Evolutionary conservation across 2,113 vertebrate genomes (phyloP).

Genomic region (Anoplopoma fimbria): DNA sequence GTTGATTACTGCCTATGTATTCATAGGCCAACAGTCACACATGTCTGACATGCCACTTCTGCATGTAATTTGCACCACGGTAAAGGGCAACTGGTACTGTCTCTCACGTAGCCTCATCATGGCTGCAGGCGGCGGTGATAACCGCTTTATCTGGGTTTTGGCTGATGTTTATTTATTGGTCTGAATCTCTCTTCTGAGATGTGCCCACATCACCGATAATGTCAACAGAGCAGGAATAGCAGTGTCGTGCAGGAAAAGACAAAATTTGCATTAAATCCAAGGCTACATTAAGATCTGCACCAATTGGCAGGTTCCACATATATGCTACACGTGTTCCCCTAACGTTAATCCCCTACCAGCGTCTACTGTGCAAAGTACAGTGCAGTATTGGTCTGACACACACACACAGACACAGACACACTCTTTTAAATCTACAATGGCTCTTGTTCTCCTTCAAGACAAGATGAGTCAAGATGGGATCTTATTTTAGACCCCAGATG

Average conservation of each 20-base stretch:
- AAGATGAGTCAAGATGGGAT: constrained; percentile 45
- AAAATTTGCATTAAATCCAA: constrained; percentile 14
- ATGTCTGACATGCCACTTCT: constrained; percentile 83
- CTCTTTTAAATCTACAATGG: constrained; percentile 15
- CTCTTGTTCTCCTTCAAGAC: constrained; percentile 32
- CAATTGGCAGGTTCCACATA: constrained; percentile 8
- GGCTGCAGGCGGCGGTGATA: constrained; percentile 63
- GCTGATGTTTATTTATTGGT: constrained; percentile 62
- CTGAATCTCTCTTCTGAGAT: constrained; percentile 34
- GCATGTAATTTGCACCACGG: constrained; percentile 79
- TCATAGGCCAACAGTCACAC: constrained; percentile 84
- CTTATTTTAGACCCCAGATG: constrained; percentile 60
- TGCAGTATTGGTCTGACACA: background rate
- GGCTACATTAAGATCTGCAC: background rate
- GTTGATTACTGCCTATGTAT: constrained; percentile 85
- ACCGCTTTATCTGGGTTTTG: constrained; percentile 39
- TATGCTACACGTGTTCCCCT: background rate
- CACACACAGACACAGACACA: background rate
- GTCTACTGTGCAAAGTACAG: background rate
- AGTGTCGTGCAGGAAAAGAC: background rate
- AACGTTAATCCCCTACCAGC: background rate
- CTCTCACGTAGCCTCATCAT: constrained; percentile 68
- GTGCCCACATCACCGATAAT: constrained; percentile 5
- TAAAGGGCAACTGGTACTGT: constrained; percentile 77
- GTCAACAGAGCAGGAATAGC: constrained; percentile 23